Evolutionary conservation across 2,888 invertebrate genomes (phyloP), one percentile per base, ranked within the genome.

Genomic region (Drosophila buzzatii): DNA sequence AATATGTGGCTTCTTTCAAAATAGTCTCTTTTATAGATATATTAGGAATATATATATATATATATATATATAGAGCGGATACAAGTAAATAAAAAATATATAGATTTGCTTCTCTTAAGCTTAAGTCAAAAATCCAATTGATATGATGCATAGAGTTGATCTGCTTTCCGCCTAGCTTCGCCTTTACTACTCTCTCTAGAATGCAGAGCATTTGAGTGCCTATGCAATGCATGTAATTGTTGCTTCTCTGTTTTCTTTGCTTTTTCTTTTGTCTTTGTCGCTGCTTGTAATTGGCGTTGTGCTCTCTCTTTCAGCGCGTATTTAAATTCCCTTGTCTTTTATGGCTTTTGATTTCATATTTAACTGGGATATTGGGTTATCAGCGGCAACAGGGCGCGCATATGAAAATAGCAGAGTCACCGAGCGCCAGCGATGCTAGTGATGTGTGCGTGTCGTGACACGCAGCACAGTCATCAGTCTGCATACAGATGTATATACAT

Each of bases 341-440:
- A 76, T 69, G 86, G 80, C 72, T 77, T 77, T 83, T 71, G 71
- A 67, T 85, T 82, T 72, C 66, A 84, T 76, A 80, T 82, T 82
- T 82, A 88, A 85, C 82, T 88, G 86, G 88, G 85, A 85, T 86
- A 78, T 62, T 88, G 83, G 88, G 86, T 86, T 86, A 88, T 85
- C 83, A 83, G 81, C 70, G 81, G 68, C 75, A 71, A 82, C 85
- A 74, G 67, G 58, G 76, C 71, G 64, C 74, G 88, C 88, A 88
- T 86, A 83, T 86, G 73, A 82, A 88, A 81, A 86, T 85, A 83
- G 76, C 79, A 68, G 79, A 77, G 72, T 62, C 75, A 49, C 41
- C 42, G 60, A 61, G 60, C 53, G 53, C 44, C 39, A 35, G 37
- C 41, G 16, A n/a, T 20, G n/a, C 12, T 33, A 14, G 45, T 23